Percentiles rank a stretch among this genome's conserved stretches.
Conservation (phyloP, 2,888 invertebrate genomes). For the Patella ulyssiponensis region DNA sequence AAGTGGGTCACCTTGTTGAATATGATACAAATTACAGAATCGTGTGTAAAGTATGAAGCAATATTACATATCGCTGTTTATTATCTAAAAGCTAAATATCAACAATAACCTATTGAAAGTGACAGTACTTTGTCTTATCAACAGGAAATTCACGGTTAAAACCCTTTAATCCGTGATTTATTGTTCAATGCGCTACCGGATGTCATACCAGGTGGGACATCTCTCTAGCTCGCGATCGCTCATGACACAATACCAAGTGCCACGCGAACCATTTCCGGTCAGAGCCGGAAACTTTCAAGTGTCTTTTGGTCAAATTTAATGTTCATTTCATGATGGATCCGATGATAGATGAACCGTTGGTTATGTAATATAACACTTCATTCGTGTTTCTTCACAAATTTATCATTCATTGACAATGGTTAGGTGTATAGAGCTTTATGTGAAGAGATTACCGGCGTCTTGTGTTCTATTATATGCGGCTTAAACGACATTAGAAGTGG, state of each 20-base stretch:
- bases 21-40: no score
- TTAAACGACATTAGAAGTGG: no score
- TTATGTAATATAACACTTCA: neutral
- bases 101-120: no score
- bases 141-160: neutral
- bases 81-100: no score
- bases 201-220: neutral
- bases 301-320: neutral
- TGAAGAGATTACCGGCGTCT: neutral
- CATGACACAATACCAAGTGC: neutral
- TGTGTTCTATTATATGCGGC: no score
- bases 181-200: neutral
- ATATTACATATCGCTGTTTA: no score
- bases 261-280: conserved; percentile 13
- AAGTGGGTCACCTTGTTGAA: no score
- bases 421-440: neutral
- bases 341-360: neutral
- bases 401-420: conserved; percentile 2
- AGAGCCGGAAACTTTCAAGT: neutral
- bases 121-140: neutral
- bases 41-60: no score
- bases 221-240: neutral
- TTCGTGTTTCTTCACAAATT: neutral
- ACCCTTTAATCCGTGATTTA: neutral
- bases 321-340: neutral